Base-by-base conservation (phyloP, 2,797 vertebrate genomes). In the Adelosebastes latens region DNA sequence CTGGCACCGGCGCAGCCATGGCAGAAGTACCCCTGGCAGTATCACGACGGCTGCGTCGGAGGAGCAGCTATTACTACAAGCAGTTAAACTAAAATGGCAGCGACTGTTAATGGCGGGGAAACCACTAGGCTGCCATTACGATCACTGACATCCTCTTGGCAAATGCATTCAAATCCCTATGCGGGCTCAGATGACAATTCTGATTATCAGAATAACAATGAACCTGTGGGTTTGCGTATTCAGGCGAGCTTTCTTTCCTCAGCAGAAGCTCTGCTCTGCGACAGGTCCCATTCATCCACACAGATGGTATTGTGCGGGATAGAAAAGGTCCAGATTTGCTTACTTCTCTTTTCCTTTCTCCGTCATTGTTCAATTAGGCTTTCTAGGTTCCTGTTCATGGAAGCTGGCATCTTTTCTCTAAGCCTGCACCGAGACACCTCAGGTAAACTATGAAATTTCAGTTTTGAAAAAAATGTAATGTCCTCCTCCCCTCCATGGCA, bases 71-170 rank as follows among this genome's bases (percentile, higher is more conserved):
- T 91, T 90, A 89, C 74, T 64, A 82, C 70, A 63, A 88, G 90
- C 88, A 58, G 84, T 89, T 87, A 86, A 91, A 87, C 84, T 84
- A 84, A 93, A 91, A 93, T 88, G 89, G 89, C 84, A 92, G 88
- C 16, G 2, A 79, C 83, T 84, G 87, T 84, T 93, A 88, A 91
- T 87, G 81, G 75, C 29, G 61, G 72, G 65, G 71, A 88, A 77
- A 79, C 76, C 75, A 63, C 73, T 60, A 77, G 9, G 24, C 82
- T 59, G 71, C 76, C 80, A 84, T 89, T 86, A 82, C 75, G 60
- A 79, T 77, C 80, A 53, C 72, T 78, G 83, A 69, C 81, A 75
- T 79, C 27, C 60, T 85, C 60, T 69, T 64, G 65, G 88, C 77
- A 58, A 87, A 86, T 68, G 74, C 72, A 72, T 84, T 81, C 42